Percentiles rank a stretch among this genome's conserved stretches.
phyloP scores from a whole-genome alignment of 2,113 vertebrate species.

The Takifugu bimaculatus region DNA sequence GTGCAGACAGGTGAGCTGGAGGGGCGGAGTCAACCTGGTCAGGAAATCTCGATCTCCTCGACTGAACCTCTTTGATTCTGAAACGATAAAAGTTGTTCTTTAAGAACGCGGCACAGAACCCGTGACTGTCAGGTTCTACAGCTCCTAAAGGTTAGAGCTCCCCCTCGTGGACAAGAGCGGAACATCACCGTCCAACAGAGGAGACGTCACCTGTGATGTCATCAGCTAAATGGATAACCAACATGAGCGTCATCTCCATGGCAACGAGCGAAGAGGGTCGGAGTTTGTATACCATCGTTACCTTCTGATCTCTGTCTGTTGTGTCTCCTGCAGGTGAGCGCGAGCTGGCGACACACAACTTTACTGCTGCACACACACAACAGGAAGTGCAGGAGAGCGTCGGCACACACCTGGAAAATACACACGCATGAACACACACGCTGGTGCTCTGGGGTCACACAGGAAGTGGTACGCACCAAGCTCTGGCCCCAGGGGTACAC shows the following conservation, averaged over 20 bases:
- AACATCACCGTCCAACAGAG: too few species aligned
- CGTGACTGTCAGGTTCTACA: too few species aligned
- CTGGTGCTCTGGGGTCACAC: not conserved
- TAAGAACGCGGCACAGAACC: too few species aligned
- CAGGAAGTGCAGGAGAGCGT: constrained; percentile 65
- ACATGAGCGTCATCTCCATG: not conserved
- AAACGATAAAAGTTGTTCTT: not conserved
- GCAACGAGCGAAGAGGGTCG: not conserved
- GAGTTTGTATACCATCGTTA: constrained; percentile 5
- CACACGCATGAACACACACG: constrained; percentile 14
- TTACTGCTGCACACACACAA: constrained; percentile 56
- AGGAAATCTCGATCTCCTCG: constrained; percentile 63
- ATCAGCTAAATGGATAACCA: too few species aligned
- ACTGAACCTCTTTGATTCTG: constrained; percentile 60
- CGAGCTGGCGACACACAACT: constrained; percentile 46
- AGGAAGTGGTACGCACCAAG: constrained; percentile 53
- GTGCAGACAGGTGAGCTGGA: constrained; percentile 59
- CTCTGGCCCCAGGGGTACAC: constrained; percentile 65
- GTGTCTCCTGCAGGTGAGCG: constrained; percentile 62
- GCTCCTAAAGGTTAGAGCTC: too few species aligned
- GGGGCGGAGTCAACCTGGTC: constrained; percentile 49
- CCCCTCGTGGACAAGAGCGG: too few species aligned
- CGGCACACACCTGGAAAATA: constrained; percentile 56
- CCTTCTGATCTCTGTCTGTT: constrained; percentile 33
- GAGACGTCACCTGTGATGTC: too few species aligned